Evolutionary conservation across 2,797 vertebrate species (phyloP).

Genomic region (Gymnoscopelus microlampas): DNA sequence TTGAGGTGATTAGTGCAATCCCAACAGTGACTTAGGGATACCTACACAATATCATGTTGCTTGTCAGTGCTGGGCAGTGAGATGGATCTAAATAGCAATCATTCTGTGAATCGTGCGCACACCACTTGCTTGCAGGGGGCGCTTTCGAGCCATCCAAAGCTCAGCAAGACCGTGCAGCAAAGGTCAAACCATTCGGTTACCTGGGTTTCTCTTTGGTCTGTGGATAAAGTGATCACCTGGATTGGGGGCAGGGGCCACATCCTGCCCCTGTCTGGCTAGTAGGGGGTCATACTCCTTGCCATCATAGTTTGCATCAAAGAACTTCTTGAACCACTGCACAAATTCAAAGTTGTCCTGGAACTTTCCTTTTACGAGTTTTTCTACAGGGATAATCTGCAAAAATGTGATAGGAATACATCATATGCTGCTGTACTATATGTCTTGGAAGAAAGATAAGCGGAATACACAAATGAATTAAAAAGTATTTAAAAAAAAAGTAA

Average conservation of each 20-base stretch:
- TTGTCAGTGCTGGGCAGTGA: conserved; percentile 55
- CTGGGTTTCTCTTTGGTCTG: conserved; percentile 97
- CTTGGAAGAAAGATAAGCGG: not conserved
- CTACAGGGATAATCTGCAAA: conserved; percentile 94
- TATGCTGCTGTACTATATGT: not conserved
- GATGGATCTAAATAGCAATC: conserved; percentile 60
- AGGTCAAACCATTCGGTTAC: conserved; percentile 83
- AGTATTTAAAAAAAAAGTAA: too few species aligned
- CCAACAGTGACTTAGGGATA: conserved; percentile 40
- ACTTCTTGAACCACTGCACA: conserved; percentile 99
- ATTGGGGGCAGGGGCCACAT: conserved; percentile 89
- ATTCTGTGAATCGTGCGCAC: conserved; percentile 72
- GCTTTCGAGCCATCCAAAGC: conserved; percentile 79
- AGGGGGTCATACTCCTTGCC: conserved; percentile 97
- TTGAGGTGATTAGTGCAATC: conserved; percentile 26
- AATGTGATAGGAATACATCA: not conserved
- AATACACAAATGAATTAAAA: not conserved
- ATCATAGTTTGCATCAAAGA: conserved; percentile 98
- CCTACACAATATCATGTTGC: conserved; percentile 43
- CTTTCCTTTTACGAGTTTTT: conserved; percentile 96
- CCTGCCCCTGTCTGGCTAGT: conserved; percentile 94
- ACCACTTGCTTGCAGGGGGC: conserved; percentile 73
- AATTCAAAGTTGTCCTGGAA: conserved; percentile 99
- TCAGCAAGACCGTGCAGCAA: conserved; percentile 78
- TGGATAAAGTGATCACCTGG: conserved; percentile 99